Conservation (phyloP, 2,888 invertebrate genomes). For the Oeneis ivallda region DNA sequence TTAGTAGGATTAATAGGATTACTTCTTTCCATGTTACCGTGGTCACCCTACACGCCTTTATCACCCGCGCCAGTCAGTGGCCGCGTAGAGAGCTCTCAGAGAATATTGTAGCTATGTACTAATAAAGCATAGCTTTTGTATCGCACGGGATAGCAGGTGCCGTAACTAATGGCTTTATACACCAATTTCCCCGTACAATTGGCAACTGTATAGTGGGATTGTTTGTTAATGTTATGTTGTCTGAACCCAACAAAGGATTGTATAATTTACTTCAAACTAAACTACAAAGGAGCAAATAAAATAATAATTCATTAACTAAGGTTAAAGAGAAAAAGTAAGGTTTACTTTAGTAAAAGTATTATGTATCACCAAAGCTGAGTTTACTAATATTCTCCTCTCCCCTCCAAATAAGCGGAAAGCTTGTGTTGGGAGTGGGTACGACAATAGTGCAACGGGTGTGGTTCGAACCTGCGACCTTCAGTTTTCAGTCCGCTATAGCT, state of each 20-base stretch:
- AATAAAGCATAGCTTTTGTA: conserved; percentile 31
- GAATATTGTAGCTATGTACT: conserved; percentile 33
- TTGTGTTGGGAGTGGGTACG: too few relatives aligned
- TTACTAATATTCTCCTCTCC: too few relatives aligned
- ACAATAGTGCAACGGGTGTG: too few relatives aligned
- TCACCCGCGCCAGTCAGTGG: conserved; percentile 36
- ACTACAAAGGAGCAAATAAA: neutral
- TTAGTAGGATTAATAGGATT: too few relatives aligned
- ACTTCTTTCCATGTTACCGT: neutral
- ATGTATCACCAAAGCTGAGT: too few relatives aligned
- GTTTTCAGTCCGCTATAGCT: too few relatives aligned
- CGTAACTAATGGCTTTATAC: conserved; percentile 28
- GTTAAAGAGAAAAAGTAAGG: too few relatives aligned
- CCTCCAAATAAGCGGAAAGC: too few relatives aligned
- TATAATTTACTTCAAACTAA: neutral
- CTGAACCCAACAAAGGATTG: neutral
- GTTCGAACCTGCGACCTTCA: too few relatives aligned
- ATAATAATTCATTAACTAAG: neutral
- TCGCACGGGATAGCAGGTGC: conserved; percentile 25
- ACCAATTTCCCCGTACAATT: conserved; percentile 7
- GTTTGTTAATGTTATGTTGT: neutral
- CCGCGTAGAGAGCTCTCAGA: conserved; percentile 30
- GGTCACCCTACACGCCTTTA: conserved; percentile 29
- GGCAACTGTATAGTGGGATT: neutral
- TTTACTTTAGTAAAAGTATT: too few relatives aligned